Percentiles rank a stretch among this genome's conserved stretches.
Evolutionary conservation across 2,113 vertebrate genomes (phyloP).

Genomic region (Melierax canorus): DNA sequence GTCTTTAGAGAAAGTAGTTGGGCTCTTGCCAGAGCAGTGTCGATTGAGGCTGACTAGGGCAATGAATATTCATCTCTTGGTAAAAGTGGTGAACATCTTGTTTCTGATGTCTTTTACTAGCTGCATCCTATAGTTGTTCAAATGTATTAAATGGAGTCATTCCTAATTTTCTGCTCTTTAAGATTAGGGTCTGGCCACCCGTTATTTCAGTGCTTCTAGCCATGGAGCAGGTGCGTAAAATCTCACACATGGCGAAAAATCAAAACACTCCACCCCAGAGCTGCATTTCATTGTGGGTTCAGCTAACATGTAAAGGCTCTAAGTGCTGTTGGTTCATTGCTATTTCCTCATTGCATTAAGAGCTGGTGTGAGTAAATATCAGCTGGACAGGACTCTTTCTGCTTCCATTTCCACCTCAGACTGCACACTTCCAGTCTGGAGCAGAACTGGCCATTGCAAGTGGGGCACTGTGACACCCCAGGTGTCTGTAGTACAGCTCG

Average conservation of each 20-base stretch:
- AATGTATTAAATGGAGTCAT: not conserved
- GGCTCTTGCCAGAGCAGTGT: not conserved
- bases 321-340: not conserved
- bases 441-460: not conserved
- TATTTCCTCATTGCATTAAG: not conserved
- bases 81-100: not conserved
- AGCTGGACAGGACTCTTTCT: not conserved
- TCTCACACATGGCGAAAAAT: not conserved
- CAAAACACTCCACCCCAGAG: not conserved
- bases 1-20: not conserved
- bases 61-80: not conserved
- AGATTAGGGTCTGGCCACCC: not conserved
- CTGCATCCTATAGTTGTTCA: not conserved
- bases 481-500: not conserved
- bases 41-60: not conserved
- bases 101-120: not conserved
- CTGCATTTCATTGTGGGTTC: not conserved
- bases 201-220: not conserved
- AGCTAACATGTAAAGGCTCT: not conserved
- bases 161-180: not conserved
- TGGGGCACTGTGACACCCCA: not conserved
- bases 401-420: not conserved
- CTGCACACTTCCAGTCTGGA: not conserved
- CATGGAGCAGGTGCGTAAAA: not conserved
- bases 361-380: not conserved